A percentile compares a stretch with the other conserved stretches of the same genome.
These are phyloP conservation scores for Melanotaenia duboulayi DNA, from an alignment of 2,113 vertebrate genomes.

Conservation along the genomic window DNA sequence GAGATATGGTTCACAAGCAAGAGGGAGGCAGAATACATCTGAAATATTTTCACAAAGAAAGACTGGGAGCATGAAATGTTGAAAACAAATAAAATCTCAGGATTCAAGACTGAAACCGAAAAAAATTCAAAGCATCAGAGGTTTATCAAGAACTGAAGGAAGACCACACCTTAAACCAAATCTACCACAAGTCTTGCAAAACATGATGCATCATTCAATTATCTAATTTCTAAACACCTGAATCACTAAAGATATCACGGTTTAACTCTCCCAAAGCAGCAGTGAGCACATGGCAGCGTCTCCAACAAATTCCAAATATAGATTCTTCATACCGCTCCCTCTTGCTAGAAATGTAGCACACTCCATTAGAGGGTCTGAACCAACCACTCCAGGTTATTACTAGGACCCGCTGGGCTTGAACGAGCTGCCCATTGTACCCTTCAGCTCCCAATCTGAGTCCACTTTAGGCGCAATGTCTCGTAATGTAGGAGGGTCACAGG, in stretches of 20 bases:
- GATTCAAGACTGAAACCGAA: not conserved
- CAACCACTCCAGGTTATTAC: constrained; percentile 67
- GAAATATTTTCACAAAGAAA: not conserved
- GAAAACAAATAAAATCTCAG: not conserved
- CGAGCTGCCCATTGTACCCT: constrained; percentile 57
- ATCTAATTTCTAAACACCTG: constrained; percentile 36
- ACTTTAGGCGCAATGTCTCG: constrained; percentile 63
- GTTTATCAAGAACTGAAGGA: constrained; percentile 20
- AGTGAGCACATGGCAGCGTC: constrained; percentile 25
- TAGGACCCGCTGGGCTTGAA: constrained; percentile 63
- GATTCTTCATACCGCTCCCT: constrained; percentile 27
- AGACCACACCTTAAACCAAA: not conserved
- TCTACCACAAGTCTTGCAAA: constrained; percentile 17
- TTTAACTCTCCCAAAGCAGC: constrained; percentile 34
- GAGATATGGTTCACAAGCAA: not conserved
- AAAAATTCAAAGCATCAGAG: not conserved
- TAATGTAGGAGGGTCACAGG: constrained; percentile 65
- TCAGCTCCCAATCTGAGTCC: constrained; percentile 63
- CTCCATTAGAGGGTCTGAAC: constrained; percentile 62
- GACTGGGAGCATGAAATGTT: not conserved
- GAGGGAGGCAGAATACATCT: not conserved
- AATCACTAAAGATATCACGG: constrained; percentile 18
- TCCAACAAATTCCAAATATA: constrained; percentile 60
- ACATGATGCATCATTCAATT: constrained; percentile 50
- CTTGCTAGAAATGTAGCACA: constrained; percentile 55